These are phyloP conservation scores for Poecilus cupreus DNA, from an alignment of 2,888 invertebrate genomes.

Conservation along the genomic window DNA sequence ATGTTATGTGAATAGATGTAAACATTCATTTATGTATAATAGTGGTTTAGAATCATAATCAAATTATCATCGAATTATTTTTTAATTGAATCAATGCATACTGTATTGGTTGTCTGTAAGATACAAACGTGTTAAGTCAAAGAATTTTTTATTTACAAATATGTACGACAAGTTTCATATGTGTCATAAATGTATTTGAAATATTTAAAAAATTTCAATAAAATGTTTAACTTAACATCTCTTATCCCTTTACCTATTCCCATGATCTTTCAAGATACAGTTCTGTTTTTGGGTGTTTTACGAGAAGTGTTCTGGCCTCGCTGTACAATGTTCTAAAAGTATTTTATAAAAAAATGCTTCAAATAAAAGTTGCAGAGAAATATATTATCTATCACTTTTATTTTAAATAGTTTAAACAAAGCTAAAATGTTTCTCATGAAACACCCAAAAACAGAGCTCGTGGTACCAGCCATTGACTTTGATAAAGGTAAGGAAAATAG, in stretches of 20 bases:
- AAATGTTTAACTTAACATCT: slow-evolving; percentile 63
- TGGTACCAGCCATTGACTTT: too few species aligned
- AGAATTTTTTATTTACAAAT: slow-evolving; percentile 54
- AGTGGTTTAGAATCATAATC: slow-evolving; percentile 46
- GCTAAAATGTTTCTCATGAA: too few species aligned
- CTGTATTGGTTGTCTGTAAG: slow-evolving; percentile 52
- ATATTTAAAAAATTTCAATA: slow-evolving; percentile 66
- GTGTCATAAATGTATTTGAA: slow-evolving; percentile 64
- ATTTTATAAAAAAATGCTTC: too few species aligned
- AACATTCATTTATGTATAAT: slow-evolving; percentile 51
- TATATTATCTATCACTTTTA: too few species aligned
- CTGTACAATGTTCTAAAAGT: too few species aligned
- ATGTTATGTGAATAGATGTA: slow-evolving; percentile 56
- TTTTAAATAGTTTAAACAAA: too few species aligned
- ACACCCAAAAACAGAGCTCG: too few species aligned
- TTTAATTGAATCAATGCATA: slow-evolving; percentile 46
- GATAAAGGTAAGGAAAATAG: too few species aligned
- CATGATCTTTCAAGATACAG: too few species aligned
- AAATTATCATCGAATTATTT: slow-evolving; percentile 56
- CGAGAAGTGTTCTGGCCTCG: too few species aligned
- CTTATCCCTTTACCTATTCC: background rate
- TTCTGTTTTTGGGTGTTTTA: too few species aligned
- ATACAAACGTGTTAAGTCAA: slow-evolving; percentile 53
- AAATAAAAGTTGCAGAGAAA: too few species aligned
- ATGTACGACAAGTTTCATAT: slow-evolving; percentile 57